Evolutionary conservation across 2,888 invertebrate species (phyloP).

Genomic region (Tortrix viridana): DNA sequence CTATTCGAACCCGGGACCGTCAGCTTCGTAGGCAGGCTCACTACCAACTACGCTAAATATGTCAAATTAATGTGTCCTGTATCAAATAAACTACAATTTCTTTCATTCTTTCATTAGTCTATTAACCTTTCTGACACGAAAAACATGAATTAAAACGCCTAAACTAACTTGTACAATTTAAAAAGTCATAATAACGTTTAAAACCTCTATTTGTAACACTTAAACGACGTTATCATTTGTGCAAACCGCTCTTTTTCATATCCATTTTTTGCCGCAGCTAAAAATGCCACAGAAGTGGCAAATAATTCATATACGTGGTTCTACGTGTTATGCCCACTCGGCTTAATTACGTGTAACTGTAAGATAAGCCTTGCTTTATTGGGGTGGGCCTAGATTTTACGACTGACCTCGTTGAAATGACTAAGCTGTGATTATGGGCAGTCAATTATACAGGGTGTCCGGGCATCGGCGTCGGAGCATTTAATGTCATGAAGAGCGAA

Average conservation of each 20-base stretch:
- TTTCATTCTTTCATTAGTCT: no score
- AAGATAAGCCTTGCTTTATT: constrained; percentile 32
- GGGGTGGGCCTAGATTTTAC: constrained; percentile 1
- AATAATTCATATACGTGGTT: constrained; percentile 28
- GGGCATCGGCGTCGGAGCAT: no score
- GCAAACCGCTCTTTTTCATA: background rate
- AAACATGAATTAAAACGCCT: no score
- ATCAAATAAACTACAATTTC: no score
- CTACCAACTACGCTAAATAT: no score
- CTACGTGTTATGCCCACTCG: constrained; percentile 17
- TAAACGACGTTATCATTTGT: background rate
- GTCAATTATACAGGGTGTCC: background rate
- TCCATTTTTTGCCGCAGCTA: constrained; percentile 22
- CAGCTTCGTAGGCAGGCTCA: no score
- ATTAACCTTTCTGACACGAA: no score
- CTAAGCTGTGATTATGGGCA: constrained; percentile 1
- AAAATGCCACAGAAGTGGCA: constrained; percentile 19
- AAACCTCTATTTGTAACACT: background rate
- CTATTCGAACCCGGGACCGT: no score
- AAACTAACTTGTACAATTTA: no score
- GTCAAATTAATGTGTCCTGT: no score
- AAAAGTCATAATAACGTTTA: no score
- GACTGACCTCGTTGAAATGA: background rate
- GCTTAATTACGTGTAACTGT: constrained; percentile 33
- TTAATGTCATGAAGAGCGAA: no score